Evolutionary conservation across 2,113 vertebrate genomes (phyloP).

Genomic region (Acanthisitta chloris): DNA sequence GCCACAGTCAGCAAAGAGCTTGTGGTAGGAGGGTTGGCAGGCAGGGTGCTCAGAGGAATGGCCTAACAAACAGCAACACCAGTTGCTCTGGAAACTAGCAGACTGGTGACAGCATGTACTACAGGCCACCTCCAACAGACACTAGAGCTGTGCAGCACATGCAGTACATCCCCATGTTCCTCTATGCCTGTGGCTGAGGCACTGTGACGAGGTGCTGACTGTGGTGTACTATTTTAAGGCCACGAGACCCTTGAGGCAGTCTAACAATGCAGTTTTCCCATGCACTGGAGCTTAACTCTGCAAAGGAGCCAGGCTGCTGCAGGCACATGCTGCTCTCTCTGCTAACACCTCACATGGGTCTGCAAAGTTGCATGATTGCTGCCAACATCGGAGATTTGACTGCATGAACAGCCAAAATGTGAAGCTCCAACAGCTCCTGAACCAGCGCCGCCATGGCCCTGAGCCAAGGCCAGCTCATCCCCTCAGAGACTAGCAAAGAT

Average conservation of each 20-base stretch:
- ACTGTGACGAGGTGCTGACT: rapidly evolving
- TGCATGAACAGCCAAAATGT: background rate
- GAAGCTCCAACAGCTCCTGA: background rate
- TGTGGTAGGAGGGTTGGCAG: background rate
- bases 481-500: rapidly evolving
- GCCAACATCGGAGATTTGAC: rapidly evolving
- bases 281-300: rapidly evolving
- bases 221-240: background rate
- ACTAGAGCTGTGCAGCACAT: rapidly evolving
- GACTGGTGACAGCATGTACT: background rate
- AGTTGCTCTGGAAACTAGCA: background rate
- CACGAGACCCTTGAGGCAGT: rapidly evolving
- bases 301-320: background rate
- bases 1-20: background rate
- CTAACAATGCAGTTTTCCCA: rapidly evolving
- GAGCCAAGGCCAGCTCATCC: background rate
- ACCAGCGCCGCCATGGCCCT: background rate
- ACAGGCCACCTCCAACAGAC: background rate
- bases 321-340: rapidly evolving
- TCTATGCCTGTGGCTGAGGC: rapidly evolving
- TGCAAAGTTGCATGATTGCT: rapidly evolving
- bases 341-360: rapidly evolving
- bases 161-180: rapidly evolving
- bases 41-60: background rate
- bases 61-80: background rate